phyloP scores from a whole-genome alignment of 2,113 vertebrate genomes.

The Microtus montanus region DNA sequence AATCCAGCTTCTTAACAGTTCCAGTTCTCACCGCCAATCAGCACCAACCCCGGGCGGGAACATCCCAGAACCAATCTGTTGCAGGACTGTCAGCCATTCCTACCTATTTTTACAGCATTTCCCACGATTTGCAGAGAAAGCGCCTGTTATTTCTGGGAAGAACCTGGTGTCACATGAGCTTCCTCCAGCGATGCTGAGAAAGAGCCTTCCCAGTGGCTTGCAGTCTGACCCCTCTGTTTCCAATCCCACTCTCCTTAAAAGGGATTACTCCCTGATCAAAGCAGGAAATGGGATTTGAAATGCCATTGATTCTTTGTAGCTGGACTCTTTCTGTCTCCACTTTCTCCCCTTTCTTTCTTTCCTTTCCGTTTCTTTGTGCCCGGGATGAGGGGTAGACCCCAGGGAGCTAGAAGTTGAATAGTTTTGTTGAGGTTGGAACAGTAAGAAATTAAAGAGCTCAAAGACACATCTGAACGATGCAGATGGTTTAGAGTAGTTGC shows the following conservation, averaged over 20 bases:
- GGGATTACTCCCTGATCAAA: constrained; percentile 54
- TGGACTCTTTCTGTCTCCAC: background rate
- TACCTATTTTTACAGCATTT: constrained; percentile 19
- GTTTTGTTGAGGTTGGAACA: constrained; percentile 25
- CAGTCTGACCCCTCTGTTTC: background rate
- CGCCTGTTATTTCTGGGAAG: constrained; percentile 14
- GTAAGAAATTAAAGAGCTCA: constrained; percentile 70
- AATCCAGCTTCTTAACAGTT: background rate
- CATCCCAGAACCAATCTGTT: background rate
- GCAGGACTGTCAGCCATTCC: background rate
- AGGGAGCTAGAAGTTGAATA: constrained; percentile 40
- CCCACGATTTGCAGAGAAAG: constrained; percentile 12
- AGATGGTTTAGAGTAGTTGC: constrained; percentile 41
- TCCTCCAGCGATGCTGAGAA: background rate
- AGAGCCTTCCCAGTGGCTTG: background rate
- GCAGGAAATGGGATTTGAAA: constrained; percentile 72
- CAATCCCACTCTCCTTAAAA: constrained; percentile 34
- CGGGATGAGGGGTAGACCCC: background rate
- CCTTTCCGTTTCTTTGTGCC: background rate
- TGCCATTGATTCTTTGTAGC: constrained; percentile 53
- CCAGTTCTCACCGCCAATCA: too few species aligned
- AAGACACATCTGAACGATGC: constrained; percentile 53
- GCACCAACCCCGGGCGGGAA: background rate
- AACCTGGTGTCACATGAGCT: constrained; percentile 10
- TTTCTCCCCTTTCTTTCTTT: background rate